Evolutionary conservation across 1,140 invertebrate genomes (phyloP).

Genomic region (Drosophila sproati): DNA sequence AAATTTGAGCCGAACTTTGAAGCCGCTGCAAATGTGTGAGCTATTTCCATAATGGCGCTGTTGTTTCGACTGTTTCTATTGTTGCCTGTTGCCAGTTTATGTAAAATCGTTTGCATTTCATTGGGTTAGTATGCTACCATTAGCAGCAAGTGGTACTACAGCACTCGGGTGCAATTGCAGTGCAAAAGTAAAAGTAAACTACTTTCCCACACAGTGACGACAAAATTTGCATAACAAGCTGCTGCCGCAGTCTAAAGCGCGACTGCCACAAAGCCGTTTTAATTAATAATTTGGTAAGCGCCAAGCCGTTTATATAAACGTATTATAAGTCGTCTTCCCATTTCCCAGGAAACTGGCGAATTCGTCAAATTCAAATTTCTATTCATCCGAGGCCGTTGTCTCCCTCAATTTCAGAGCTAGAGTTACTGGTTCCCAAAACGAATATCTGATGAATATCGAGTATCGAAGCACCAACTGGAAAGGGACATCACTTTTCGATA

Average conservation of each 20-base stretch:
- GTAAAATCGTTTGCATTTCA: constrained; percentile 32
- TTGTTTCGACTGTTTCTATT: constrained; percentile 11
- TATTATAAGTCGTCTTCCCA: constrained; percentile 30
- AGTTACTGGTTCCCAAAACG: not conserved
- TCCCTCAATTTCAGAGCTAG: not conserved
- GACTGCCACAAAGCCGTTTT: constrained; percentile 31
- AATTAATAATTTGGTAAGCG: constrained; percentile 50
- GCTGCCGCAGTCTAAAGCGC: constrained; percentile 28
- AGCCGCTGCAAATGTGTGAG: constrained; percentile 12
- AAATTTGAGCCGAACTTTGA: constrained; percentile 23
- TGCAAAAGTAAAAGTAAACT: constrained; percentile 72
- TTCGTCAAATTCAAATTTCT: constrained; percentile 13
- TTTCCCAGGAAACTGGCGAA: constrained; percentile 25
- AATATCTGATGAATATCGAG: too few relatives aligned
- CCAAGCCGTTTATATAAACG: constrained; percentile 35
- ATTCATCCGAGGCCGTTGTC: constrained; percentile 7
- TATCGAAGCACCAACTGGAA: too few relatives aligned
- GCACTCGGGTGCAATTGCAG: constrained; percentile 42
- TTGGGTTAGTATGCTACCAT: constrained; percentile 51
- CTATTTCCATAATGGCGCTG: constrained; percentile 18
- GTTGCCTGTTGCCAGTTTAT: constrained; percentile 1
- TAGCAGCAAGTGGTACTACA: constrained; percentile 5
- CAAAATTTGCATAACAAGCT: constrained; percentile 67
- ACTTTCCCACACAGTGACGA: constrained; percentile 47
- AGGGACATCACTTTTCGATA: too few relatives aligned